phyloP scores from a whole-genome alignment of 1,140 invertebrate genomes.

The Drosophila insularis region DNA sequence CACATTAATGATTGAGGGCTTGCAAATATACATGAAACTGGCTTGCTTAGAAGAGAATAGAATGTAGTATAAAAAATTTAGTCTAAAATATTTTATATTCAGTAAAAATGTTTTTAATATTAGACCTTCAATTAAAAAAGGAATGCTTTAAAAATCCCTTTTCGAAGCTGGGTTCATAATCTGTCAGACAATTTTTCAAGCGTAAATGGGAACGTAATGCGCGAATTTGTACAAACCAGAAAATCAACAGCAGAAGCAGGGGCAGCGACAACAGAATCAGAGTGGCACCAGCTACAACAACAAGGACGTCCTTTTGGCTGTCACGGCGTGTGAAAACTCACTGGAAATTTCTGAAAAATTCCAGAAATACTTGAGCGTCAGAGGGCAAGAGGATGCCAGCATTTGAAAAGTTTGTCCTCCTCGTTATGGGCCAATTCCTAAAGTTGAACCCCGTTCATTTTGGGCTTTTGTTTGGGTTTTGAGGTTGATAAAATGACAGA shows the following conservation, averaged over 20 bases:
- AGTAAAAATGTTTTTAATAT: no score
- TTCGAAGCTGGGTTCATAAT: background rate
- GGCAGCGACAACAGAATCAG: background rate
- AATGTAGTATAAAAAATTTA: no score
- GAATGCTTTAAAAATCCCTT: background rate
- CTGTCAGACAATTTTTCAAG: slow-evolving; percentile 7
- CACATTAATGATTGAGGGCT: no score
- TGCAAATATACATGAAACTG: no score
- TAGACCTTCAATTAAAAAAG: no score
- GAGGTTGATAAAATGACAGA: slow-evolving; percentile 72
- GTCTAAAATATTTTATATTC: no score
- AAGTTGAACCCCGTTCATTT: slow-evolving; percentile 46
- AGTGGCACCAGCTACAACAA: background rate
- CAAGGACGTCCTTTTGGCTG: background rate
- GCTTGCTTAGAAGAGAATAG: no score
- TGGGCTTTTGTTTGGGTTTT: slow-evolving; percentile 24
- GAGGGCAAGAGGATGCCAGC: slow-evolving; percentile 1
- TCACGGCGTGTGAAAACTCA: slow-evolving; percentile 23
- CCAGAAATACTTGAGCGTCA: slow-evolving; percentile 5
- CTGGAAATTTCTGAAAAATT: slow-evolving; percentile 8
- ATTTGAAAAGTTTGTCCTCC: background rate
- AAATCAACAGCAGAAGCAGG: slow-evolving; percentile 15
- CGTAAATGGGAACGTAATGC: slow-evolving; percentile 32
- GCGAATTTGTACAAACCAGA: slow-evolving; percentile 40
- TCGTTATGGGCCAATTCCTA: slow-evolving; percentile 1